Evolutionary conservation across 2,113 vertebrate genomes (phyloP).

Genomic region (Theristicus caerulescens): DNA sequence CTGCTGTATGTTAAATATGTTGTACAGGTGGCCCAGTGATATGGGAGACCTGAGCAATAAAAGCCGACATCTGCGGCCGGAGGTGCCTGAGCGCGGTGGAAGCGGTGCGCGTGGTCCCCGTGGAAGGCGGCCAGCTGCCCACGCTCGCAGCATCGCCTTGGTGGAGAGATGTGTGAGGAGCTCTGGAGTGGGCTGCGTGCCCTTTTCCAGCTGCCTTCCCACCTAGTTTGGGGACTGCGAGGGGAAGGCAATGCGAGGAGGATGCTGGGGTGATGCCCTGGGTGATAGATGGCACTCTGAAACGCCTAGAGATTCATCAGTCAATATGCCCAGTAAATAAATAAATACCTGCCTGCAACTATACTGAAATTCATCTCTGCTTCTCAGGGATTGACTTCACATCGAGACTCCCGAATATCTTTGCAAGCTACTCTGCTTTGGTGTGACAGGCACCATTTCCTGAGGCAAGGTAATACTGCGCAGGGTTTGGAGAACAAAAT

Average conservation of each 20-base stretch:
- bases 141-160: not conserved
- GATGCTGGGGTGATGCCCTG: not conserved
- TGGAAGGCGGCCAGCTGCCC: constrained; percentile 68
- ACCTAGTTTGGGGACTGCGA: not conserved
- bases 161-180: not conserved
- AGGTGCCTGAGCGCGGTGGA: not conserved
- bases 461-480: not conserved
- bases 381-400: not conserved
- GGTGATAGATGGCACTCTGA: not conserved
- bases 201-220: not conserved
- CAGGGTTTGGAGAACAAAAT: not conserved
- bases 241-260: not conserved
- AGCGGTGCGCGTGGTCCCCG: constrained; percentile 15
- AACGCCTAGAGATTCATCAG: not conserved
- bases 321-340: not conserved
- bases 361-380: not conserved
- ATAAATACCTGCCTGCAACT: not conserved
- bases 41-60: constrained; percentile 64
- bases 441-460: not conserved
- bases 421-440: not conserved
- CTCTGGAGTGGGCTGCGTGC: not conserved
- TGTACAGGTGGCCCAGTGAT: constrained; percentile 74
- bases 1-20: constrained; percentile 58
- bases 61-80: constrained; percentile 64
- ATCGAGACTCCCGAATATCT: not conserved